Evolutionary conservation across 2,113 vertebrate species (phyloP).

Genomic region (Phylloscopus trochilus): DNA sequence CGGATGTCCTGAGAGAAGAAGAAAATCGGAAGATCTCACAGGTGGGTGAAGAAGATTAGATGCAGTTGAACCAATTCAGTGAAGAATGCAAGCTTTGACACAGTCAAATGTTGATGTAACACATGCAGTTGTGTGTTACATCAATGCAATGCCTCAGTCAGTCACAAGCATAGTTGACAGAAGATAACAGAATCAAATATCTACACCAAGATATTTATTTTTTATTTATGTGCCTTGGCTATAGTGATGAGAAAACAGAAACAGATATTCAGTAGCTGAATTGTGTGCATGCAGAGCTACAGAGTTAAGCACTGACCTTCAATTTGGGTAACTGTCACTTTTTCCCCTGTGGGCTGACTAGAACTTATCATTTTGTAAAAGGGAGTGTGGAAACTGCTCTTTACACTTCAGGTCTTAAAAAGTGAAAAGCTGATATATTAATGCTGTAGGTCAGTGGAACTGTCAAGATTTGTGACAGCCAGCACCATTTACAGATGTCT

Average conservation of each 20-base stretch:
- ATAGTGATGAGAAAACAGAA: not conserved
- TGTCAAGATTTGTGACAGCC: conserved; percentile 29
- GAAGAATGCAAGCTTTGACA: not conserved
- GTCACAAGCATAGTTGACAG: not conserved
- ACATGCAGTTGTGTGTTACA: not conserved
- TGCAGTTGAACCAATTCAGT: not conserved
- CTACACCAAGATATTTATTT: not conserved
- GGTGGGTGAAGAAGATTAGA: not conserved
- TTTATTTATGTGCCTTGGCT: not conserved
- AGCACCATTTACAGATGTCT: not conserved
- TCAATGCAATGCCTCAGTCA: not conserved
- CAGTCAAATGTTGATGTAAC: too few relatives aligned
- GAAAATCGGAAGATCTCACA: not conserved
- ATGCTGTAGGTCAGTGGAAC: not conserved
- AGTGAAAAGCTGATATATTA: not conserved
- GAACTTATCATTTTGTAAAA: not conserved
- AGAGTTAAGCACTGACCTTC: not conserved
- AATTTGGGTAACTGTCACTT: not conserved
- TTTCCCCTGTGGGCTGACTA: not conserved
- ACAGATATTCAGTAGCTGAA: not conserved
- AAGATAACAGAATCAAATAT: not conserved
- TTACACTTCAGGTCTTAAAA: conserved; percentile 5
- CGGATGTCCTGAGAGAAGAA: not conserved
- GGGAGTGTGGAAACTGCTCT: not conserved
- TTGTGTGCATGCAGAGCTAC: not conserved